Conservation (phyloP, 2,797 vertebrate species). For the Euthynnus affinis region DNA sequence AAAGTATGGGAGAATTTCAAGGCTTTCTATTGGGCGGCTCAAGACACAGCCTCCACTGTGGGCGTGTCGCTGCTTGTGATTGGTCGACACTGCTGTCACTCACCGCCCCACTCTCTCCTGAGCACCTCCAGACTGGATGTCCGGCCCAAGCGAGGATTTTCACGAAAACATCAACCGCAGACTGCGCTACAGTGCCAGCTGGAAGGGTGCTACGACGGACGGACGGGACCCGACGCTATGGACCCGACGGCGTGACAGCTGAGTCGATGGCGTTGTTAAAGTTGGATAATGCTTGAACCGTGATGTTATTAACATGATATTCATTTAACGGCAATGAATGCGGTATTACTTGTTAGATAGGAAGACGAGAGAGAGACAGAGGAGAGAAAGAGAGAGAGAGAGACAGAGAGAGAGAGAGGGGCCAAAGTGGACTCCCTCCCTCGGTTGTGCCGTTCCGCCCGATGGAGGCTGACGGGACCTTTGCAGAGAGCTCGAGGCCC, state of each 20-base stretch:
- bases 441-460: conserved; percentile 60
- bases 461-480: conserved; percentile 80
- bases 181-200: conserved; percentile 54
- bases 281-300: conserved; percentile 44
- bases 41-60: background rate
- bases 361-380: conserved; percentile 23
- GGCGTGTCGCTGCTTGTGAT: conserved; percentile 42
- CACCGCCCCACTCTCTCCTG: conserved; percentile 28
- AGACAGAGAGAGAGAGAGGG: conserved; percentile 35
- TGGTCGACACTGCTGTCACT: conserved; percentile 66
- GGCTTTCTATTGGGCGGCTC: conserved; percentile 73
- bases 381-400: conserved; percentile 27
- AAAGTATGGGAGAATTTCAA: conserved; percentile 13
- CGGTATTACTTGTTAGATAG: conserved; percentile 66
- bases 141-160: conserved; percentile 68
- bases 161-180: conserved; percentile 74
- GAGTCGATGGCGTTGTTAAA: conserved; percentile 58
- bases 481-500: conserved; percentile 70
- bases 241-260: conserved; percentile 54
- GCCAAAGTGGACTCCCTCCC: conserved; percentile 71
- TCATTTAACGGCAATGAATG: conserved; percentile 54
- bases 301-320: conserved; percentile 14
- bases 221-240: conserved; percentile 33
- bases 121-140: conserved; percentile 62
- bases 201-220: conserved; percentile 27